Percentiles rank a stretch among this genome's conserved stretches.
phyloP scores from a whole-genome alignment of 2,797 vertebrate species.

The Hyperoplus lanceolatus region DNA sequence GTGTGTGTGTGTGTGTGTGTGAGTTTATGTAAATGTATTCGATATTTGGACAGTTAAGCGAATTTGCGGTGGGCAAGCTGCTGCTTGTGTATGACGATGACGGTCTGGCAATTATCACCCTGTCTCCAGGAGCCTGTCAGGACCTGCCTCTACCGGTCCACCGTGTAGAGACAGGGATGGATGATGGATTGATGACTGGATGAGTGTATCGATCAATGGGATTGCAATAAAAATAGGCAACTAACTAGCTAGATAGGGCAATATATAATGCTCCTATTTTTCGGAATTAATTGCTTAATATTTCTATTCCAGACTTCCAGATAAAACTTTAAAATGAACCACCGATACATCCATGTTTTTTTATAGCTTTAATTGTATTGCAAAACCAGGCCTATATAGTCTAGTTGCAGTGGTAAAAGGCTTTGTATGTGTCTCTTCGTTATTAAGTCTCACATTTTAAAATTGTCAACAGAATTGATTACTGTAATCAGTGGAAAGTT shows the following conservation, averaged over 20 bases:
- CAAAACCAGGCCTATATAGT: too few relatives aligned
- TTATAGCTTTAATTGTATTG: background rate
- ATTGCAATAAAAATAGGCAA: background rate
- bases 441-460: too few relatives aligned
- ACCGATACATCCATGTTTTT: background rate
- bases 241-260: background rate
- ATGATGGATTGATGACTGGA: conserved; percentile 17
- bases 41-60: conserved; percentile 91
- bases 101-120: conserved; percentile 97
- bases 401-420: too few relatives aligned
- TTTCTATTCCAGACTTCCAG: background rate
- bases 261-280: background rate
- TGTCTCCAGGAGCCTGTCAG: conserved; percentile 86
- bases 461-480: too few relatives aligned
- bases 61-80: conserved; percentile 92
- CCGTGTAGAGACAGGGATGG: conserved; percentile 69
- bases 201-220: background rate
- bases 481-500: too few relatives aligned
- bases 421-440: too few relatives aligned
- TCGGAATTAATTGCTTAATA: background rate
- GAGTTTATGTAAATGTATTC: conserved; percentile 74
- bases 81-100: conserved; percentile 91
- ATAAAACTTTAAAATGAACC: conserved; percentile 5
- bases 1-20: conserved; percentile 75
- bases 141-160: conserved; percentile 88